Percentiles rank a stretch among this genome's conserved stretches.
Conservation (phyloP, 1,140 invertebrate species). For the Luehdorfia chinensis region DNA sequence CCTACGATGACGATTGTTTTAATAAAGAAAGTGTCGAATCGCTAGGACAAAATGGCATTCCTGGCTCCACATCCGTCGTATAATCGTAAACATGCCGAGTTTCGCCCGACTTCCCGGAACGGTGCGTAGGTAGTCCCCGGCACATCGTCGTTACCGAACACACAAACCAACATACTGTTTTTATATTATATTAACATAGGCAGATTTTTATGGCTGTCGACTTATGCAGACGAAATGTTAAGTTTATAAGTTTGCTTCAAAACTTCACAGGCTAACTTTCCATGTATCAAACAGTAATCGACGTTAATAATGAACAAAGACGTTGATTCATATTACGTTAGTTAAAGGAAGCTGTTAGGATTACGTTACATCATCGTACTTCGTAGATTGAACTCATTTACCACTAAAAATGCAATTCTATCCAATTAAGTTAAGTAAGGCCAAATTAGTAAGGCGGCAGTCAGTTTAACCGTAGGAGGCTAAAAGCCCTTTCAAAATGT, state of each 20-base stretch:
- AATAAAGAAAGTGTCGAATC: conserved; percentile 45
- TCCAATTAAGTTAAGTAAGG: conserved; percentile 16
- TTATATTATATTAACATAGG: conserved; percentile 12
- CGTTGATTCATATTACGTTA: conserved; percentile 15
- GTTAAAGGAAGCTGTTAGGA: conserved; percentile 14
- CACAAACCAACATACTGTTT: conserved; percentile 24
- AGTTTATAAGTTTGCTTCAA: not conserved
- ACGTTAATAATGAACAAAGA: not conserved
- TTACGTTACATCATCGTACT: conserved; percentile 5
- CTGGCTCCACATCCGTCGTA: conserved; percentile 58
- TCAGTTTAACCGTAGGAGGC: no score
- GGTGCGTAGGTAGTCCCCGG: conserved; percentile 46
- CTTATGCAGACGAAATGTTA: not conserved
- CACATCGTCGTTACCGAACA: not conserved
- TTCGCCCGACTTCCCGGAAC: conserved; percentile 67
- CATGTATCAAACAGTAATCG: not conserved
- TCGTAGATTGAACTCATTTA: conserved; percentile 13
- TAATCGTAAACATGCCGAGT: conserved; percentile 65
- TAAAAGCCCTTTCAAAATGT: no score
- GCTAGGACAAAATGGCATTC: conserved; percentile 51
- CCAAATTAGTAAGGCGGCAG: conserved; percentile 9
- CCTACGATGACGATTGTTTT: not conserved
- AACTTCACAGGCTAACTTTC: not conserved
- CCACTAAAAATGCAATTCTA: conserved; percentile 18
- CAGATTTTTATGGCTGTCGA: not conserved